Conservation (phyloP, 2,113 vertebrate species). For the Malaclemys terrapin region DNA sequence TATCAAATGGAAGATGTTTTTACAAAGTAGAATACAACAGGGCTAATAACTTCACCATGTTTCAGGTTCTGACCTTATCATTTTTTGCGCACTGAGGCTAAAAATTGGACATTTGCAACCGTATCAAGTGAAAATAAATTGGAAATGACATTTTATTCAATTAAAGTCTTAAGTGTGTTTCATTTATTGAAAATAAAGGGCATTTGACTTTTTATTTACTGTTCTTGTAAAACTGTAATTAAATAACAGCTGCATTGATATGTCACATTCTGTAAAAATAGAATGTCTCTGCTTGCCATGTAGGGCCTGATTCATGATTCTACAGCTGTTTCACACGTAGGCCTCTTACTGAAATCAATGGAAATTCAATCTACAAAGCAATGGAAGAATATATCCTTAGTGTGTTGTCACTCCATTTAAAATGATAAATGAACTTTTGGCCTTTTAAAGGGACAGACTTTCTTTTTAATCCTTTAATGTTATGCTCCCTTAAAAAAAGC, state of each 20-base stretch:
- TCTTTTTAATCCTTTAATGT: slow-evolving; percentile 58
- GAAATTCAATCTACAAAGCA: slow-evolving; percentile 65
- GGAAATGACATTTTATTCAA: slow-evolving; percentile 74
- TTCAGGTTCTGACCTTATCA: slow-evolving; percentile 74
- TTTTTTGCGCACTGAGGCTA: slow-evolving; percentile 76
- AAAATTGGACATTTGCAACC: slow-evolving; percentile 70
- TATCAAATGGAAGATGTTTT: slow-evolving; percentile 63
- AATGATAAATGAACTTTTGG: slow-evolving; percentile 38
- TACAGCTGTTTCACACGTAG: slow-evolving; percentile 60
- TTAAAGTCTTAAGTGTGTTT: slow-evolving; percentile 53
- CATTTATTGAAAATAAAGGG: slow-evolving; percentile 61
- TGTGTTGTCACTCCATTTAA: slow-evolving; percentile 50
- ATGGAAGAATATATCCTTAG: slow-evolving; percentile 34
- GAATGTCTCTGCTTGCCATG: not conserved
- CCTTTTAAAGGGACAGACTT: slow-evolving; percentile 51
- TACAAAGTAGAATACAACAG: slow-evolving; percentile 65
- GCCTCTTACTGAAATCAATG: slow-evolving; percentile 31
- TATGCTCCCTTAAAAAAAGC: slow-evolving; percentile 42
- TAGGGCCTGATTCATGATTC: slow-evolving; percentile 16
- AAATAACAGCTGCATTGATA: slow-evolving; percentile 55
- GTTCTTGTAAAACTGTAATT: slow-evolving; percentile 64
- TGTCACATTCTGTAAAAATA: not conserved
- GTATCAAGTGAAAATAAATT: slow-evolving; percentile 62
- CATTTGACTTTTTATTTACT: slow-evolving; percentile 71
- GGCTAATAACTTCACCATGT: slow-evolving; percentile 69